phyloP scores from a whole-genome alignment of 2,888 invertebrate species.

The Sisyra nigra region DNA sequence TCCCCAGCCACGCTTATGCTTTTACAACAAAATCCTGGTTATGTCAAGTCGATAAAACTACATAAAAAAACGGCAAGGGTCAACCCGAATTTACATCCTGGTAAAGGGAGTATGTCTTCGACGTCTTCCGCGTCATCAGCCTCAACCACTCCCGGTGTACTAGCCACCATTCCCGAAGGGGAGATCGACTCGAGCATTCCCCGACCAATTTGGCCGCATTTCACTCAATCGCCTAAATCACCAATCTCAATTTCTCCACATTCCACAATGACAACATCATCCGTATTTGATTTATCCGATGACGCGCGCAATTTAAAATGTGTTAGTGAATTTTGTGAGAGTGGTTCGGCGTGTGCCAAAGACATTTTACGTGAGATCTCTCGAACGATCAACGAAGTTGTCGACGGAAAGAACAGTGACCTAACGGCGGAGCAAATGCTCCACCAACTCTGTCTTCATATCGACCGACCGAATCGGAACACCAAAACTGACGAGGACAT shows the following conservation, averaged over 20 bases:
- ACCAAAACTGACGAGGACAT: slow-evolving; percentile 26
- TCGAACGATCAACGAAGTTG: slow-evolving; percentile 24
- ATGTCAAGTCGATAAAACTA: slow-evolving; percentile 24
- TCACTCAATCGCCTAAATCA: neutral
- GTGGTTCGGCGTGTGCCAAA: slow-evolving; percentile 19
- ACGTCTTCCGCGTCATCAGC: slow-evolving; percentile 10
- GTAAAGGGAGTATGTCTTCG: too few relatives aligned
- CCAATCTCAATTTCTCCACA: slow-evolving; percentile 12
- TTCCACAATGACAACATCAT: neutral
- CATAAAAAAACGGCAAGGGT: slow-evolving; percentile 9
- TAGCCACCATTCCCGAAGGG: slow-evolving; percentile 31
- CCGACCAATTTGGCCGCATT: slow-evolving; percentile 26
- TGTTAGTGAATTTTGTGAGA: slow-evolving; percentile 7
- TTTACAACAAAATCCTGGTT: slow-evolving; percentile 25
- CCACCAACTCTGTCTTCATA: slow-evolving; percentile 23
- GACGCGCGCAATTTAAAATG: slow-evolving; percentile 10
- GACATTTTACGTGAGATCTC: slow-evolving; percentile 26
- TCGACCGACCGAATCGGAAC: slow-evolving; percentile 21
- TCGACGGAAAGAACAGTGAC: slow-evolving; percentile 20
- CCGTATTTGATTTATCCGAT: neutral
- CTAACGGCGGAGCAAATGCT: slow-evolving; percentile 25
- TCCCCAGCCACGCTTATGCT: slow-evolving; percentile 15
- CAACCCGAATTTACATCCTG: too few relatives aligned
- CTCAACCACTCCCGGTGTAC: slow-evolving; percentile 20
- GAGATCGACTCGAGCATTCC: slow-evolving; percentile 26